Base-by-base conservation (phyloP, 1,140 invertebrate species). In the Lucilia cuprina region DNA sequence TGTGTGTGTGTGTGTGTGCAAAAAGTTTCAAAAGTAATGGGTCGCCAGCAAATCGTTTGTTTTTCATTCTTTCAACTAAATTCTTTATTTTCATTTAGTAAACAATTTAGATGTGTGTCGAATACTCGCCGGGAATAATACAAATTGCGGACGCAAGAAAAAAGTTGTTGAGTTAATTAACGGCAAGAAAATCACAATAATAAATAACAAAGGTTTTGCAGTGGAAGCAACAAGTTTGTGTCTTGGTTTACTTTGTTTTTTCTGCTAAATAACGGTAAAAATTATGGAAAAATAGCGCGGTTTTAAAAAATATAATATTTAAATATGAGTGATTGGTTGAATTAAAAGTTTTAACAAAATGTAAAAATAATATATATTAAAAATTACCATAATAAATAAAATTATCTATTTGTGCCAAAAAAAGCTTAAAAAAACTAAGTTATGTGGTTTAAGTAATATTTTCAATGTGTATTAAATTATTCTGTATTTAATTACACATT, bases 41-140 rank as follows among this genome's bases (percentile, higher is more conserved):
- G 13, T 60, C 41, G 41, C 10, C 41, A 10, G 13, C n/a, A n/a
- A n/a, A n/a, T 60, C n/a, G 55, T 60, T 60, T 60, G 55, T n/a
- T 17, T 60, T 60, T n/a, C 55, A n/a, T 70, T 21, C 21, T 10
- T 21, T 5, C 65, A 70, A 25, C 65, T 21, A 21, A 19, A 70
- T 70, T 70, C 65, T 21, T 70, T 70, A n/a, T 70, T 21, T 10
- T 70, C 21, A 0, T 70, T 70, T 21, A 70, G 19, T 25, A 70
- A 70, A 70, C 65, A 70, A 70, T 70, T 70, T 12, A 70, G 65
- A 70, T 70, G 65, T 70, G 65, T 70, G 19, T 70, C 5, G 65
- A 70, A 70, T 19, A 70, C 19, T 70, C 65, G 65, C 5, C n/a
- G 19, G 21, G 65, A 70, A 70, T 25, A 70, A 70, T 70, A 21